Conservation (phyloP, 2,113 vertebrate genomes). For the Dendrocopos noguchii region DNA sequence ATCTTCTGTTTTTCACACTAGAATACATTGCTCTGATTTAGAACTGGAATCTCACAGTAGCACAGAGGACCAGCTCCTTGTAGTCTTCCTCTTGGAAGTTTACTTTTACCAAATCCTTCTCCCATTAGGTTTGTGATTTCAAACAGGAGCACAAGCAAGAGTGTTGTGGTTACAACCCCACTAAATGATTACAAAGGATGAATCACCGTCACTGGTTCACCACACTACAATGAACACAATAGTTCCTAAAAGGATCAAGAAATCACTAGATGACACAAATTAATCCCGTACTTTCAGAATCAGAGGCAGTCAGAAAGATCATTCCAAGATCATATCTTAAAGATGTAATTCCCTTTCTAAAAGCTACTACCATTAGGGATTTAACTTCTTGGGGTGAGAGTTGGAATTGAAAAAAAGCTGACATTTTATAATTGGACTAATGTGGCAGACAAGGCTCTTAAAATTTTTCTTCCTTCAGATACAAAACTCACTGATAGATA, state of each 20-base stretch:
- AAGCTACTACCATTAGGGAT: neutral
- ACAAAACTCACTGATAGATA: neutral
- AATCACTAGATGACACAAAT: neutral
- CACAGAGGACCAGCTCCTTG: neutral
- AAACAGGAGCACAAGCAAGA: neutral
- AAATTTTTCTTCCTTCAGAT: neutral
- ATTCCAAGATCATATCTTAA: neutral
- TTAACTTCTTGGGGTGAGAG: neutral
- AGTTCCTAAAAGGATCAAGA: neutral
- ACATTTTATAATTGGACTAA: neutral
- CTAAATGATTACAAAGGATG: neutral
- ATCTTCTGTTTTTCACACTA: neutral
- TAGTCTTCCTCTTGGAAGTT: neutral
- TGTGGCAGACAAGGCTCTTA: neutral
- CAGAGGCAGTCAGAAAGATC: neutral
- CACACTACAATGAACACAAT: neutral
- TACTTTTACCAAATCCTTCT: neutral
- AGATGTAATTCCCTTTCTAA: neutral
- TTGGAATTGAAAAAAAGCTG: neutral
- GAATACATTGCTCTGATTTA: neutral
- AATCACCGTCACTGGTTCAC: rapidly evolving
- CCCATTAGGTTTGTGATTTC: neutral
- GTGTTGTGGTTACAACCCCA: neutral
- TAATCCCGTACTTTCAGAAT: neutral
- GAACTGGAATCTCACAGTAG: neutral